Evolutionary conservation across 2,888 invertebrate genomes (phyloP).

Genomic region (Sylvicola fuscatus): DNA sequence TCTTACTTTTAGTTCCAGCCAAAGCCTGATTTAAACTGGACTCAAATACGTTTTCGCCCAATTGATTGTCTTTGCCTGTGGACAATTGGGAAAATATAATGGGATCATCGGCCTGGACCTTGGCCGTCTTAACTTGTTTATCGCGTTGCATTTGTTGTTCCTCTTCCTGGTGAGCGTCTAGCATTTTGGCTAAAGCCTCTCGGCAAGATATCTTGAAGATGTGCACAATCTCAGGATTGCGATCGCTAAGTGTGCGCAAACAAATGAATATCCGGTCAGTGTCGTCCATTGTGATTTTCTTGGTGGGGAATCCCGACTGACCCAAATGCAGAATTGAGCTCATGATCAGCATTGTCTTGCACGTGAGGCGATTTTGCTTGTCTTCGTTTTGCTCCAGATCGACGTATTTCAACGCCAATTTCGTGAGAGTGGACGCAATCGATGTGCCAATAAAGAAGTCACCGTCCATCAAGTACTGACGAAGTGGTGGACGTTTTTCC

Average conservation of each 20-base stretch:
- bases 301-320: conserved; percentile 45
- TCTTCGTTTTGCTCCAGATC: conserved; percentile 23
- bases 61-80: conserved; percentile 36
- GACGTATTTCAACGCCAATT: conserved; percentile 60
- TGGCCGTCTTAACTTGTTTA: conserved; percentile 43
- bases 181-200: conserved; percentile 61
- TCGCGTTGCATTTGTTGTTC: conserved; percentile 29
- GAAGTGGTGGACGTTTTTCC: conserved; percentile 56
- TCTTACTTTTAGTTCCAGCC: conserved; percentile 33
- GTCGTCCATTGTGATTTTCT: conserved; percentile 91
- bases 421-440: conserved; percentile 75
- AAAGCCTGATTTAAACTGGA: conserved; percentile 78
- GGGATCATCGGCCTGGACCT: conserved; percentile 71
- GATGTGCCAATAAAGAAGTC: conserved; percentile 93
- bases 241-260: conserved; percentile 48
- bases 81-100: conserved; percentile 63
- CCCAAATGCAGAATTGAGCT: conserved; percentile 72
- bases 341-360: conserved; percentile 75
- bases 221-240: conserved; percentile 41
- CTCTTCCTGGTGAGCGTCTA: conserved; percentile 50
- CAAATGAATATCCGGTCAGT: conserved; percentile 73
- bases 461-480: conserved; percentile 78
- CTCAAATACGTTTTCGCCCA: conserved; percentile 65
- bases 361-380: conserved; percentile 37
- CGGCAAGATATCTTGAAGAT: conserved; percentile 58